A percentile compares a stretch with the other conserved stretches of the same genome.
Conservation (phyloP, 2,113 vertebrate species). For the Apeltes quadracus region DNA sequence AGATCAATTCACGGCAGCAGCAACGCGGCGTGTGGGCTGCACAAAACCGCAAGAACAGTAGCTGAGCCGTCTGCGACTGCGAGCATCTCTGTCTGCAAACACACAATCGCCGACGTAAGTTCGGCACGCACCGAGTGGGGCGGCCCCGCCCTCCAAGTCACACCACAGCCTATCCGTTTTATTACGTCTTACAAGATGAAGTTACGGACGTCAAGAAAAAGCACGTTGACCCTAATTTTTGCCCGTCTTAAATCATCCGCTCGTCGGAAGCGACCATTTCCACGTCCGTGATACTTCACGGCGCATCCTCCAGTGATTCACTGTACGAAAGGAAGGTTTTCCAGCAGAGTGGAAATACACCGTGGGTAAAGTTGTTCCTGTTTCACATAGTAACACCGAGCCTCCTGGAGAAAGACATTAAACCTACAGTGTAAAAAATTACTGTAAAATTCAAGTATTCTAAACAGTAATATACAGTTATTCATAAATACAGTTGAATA, state of each 20-base stretch:
- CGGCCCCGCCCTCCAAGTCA: background rate
- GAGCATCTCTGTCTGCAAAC: background rate
- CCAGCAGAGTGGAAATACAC: background rate
- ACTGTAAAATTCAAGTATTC: too few species aligned
- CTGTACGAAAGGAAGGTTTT: background rate
- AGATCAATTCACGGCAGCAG: background rate
- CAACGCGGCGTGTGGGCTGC: background rate
- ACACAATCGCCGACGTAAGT: background rate
- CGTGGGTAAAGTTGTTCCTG: background rate
- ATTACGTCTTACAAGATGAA: background rate
- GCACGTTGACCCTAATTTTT: background rate
- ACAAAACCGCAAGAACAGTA: background rate
- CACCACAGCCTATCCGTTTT: background rate
- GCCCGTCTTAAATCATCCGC: background rate
- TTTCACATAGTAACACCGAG: background rate
- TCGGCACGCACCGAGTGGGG: background rate
- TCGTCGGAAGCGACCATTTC: background rate
- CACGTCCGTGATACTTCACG: background rate
- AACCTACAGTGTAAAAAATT: background rate
- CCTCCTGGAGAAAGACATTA: background rate
- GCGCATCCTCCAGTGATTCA: background rate
- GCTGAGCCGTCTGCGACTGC: background rate
- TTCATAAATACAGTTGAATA: too few species aligned
- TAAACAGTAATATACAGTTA: too few species aligned
- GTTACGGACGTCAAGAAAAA: background rate